A percentile compares a stretch with the other conserved stretches of the same genome.
These are phyloP conservation scores for Platygyra sinensis DNA, from an alignment of 64 coral and sea anemone species.

Conservation along the genomic window DNA sequence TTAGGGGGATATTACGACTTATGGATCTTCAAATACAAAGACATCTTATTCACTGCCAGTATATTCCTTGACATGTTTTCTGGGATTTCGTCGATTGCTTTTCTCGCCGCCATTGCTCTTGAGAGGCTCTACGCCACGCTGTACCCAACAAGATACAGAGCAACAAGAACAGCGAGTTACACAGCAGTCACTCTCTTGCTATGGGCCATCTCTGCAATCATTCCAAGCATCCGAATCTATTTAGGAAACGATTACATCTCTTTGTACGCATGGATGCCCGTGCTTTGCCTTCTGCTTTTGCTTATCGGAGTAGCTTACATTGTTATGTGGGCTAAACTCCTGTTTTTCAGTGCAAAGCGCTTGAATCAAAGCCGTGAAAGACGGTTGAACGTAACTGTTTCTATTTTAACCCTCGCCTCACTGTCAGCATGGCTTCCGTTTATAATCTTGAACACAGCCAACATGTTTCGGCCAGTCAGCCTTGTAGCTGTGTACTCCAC, in stretches of 20 bases:
- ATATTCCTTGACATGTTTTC: constrained; percentile 43
- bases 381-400: constrained; percentile 18
- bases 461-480: constrained; percentile 2
- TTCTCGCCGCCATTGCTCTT: constrained; percentile 10
- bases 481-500: not conserved
- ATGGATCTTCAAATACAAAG: not conserved
- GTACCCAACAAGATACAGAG: not conserved
- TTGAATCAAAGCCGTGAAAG: constrained; percentile 30
- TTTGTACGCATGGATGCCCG: constrained; percentile 22
- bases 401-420: constrained; percentile 24
- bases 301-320: not conserved
- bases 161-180: not conserved
- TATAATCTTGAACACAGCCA: constrained; percentile 26
- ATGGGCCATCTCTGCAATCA: not conserved
- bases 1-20: constrained; percentile 23
- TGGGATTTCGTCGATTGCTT: constrained; percentile 27
- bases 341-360: constrained; percentile 12
- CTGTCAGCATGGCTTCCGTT: constrained; percentile 36
- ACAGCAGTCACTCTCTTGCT: not conserved
- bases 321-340: constrained; percentile 25
- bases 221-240: not conserved
- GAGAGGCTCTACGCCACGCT: constrained; percentile 24
- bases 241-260: constrained; percentile 25
- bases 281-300: constrained; percentile 10
- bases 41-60: not conserved